Percentiles rank a stretch among this genome's conserved stretches.
phyloP scores from a whole-genome alignment of 2,113 vertebrate genomes.

The Panthera tigris region DNA sequence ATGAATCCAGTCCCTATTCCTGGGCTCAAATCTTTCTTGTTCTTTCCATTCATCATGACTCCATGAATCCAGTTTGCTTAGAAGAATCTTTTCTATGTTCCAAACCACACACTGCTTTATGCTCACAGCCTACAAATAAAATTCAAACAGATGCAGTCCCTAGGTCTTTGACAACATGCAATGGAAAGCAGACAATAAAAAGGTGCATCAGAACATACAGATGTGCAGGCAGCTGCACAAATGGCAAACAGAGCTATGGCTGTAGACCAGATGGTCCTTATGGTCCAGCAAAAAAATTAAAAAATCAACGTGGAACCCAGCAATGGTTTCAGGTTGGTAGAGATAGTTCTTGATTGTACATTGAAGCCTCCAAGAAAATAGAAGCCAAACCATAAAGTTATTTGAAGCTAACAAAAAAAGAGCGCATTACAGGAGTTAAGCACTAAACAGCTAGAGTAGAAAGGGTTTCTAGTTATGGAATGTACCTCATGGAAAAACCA shows the following conservation, averaged over 20 bases:
- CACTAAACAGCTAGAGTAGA: not conserved
- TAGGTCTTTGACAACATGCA: slow-evolving; percentile 29
- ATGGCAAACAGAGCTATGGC: not conserved
- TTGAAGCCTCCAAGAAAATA: not conserved
- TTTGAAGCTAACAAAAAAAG: slow-evolving; percentile 9
- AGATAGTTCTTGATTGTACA: not conserved
- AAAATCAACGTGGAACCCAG: not conserved
- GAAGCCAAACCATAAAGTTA: not conserved
- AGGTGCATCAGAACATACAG: not conserved
- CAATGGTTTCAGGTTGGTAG: not conserved
- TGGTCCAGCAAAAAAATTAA: not conserved
- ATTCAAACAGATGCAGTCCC: slow-evolving; percentile 6
- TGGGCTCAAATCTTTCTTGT: not conserved
- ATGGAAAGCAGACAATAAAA: slow-evolving; percentile 37
- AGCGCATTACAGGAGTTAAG: not conserved
- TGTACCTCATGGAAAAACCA: not conserved
- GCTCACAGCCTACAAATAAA: not conserved
- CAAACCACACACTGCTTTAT: not conserved
- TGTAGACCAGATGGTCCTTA: not conserved
- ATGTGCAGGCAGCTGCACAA: slow-evolving; percentile 32
- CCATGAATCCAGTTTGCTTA: slow-evolving; percentile 7
- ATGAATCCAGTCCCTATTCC: not conserved
- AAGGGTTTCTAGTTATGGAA: not conserved
- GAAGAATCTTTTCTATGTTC: slow-evolving; percentile 22
- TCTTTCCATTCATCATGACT: slow-evolving; percentile 38